Base-by-base conservation (phyloP, 2,888 invertebrate genomes). In the Cyclophora albipunctata region DNA sequence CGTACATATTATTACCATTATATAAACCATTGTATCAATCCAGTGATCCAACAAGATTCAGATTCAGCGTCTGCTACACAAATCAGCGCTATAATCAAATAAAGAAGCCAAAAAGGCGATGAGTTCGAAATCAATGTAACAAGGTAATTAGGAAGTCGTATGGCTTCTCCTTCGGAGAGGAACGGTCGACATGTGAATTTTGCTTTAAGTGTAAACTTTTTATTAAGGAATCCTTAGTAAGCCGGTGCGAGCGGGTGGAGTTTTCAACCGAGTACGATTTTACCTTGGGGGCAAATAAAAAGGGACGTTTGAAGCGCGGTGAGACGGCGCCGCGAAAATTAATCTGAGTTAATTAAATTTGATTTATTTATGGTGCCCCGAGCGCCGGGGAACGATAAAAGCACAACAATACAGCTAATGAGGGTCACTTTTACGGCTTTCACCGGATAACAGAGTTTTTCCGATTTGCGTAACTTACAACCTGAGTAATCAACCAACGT, bases 311-410 rank as follows among this genome's bases (percentile, higher is more conserved):
- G 59, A 50, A 51, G 56, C 64, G 68, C 67, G 69, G 70, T 54
- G 68, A 68, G 66, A 75, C 69, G 74, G 75, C 67, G 75, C 78
- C 73, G 83, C 77, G 85, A 84, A 86, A 87, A 88, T 87, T 87
- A 88, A 88, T 88, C 84, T 82, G 78, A 83, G 87, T 87, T 88
- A 88, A 88, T 88, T 88, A 88, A 88, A 85, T 86, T 87, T 87
- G 80, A 86, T 85, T 88, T 88, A 88, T 87, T 87, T 88, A 88
- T 87, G 78, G 69, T 75, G 67, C 62, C 69, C 74, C 66, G 71
- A 65, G 71, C 67, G 63, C 64, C 67, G 70, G 78, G 74, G 75
- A 71, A 71, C 79, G 78, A 71, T 82, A 83, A 86, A 83, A 84
- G 81, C 83, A 80, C 82, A 84, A 86, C 84, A 85, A 84, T 81